These are phyloP conservation scores for Chrysochloris asiatica DNA, from an alignment of 2,113 vertebrate genomes.

Conservation along the genomic window DNA sequence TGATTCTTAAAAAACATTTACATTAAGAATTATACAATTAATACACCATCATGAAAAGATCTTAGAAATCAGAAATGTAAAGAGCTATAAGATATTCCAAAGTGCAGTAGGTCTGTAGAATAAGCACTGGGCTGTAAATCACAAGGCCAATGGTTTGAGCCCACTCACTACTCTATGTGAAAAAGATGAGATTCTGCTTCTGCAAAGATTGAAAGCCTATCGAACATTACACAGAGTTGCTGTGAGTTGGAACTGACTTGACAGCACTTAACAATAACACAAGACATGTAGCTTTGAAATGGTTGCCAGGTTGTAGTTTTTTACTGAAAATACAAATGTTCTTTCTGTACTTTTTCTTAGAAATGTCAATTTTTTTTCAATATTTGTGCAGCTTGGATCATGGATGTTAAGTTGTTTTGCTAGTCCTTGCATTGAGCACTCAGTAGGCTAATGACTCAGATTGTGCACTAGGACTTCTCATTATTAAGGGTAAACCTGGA, in stretches of 20 bases:
- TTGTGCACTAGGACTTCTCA: neutral
- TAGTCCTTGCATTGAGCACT: neutral
- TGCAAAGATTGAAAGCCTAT: too few relatives aligned
- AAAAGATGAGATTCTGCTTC: too few relatives aligned
- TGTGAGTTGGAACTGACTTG: too few relatives aligned
- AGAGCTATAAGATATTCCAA: neutral
- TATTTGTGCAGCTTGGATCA: neutral
- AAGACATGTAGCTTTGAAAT: constrained; percentile 5
- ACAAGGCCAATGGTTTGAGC: too few relatives aligned
- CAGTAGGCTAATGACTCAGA: constrained; percentile 2
- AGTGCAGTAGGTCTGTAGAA: too few relatives aligned
- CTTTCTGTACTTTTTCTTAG: constrained; percentile 15
- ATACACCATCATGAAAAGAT: neutral
- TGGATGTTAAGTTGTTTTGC: neutral
- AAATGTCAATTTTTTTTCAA: neutral
- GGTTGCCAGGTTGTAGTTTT: constrained; percentile 16
- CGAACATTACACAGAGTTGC: too few relatives aligned
- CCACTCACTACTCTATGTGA: too few relatives aligned
- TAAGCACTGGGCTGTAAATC: too few relatives aligned
- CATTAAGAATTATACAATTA: neutral
- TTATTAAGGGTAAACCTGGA: neutral
- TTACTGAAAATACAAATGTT: neutral
- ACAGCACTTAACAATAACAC: too few relatives aligned
- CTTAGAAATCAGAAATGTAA: constrained; percentile 45
- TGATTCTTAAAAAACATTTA: constrained; percentile 25